Percentiles rank a stretch among this genome's conserved stretches.
Conservation (phyloP, 2,888 invertebrate species). For the Phlogophora meticulosa region DNA sequence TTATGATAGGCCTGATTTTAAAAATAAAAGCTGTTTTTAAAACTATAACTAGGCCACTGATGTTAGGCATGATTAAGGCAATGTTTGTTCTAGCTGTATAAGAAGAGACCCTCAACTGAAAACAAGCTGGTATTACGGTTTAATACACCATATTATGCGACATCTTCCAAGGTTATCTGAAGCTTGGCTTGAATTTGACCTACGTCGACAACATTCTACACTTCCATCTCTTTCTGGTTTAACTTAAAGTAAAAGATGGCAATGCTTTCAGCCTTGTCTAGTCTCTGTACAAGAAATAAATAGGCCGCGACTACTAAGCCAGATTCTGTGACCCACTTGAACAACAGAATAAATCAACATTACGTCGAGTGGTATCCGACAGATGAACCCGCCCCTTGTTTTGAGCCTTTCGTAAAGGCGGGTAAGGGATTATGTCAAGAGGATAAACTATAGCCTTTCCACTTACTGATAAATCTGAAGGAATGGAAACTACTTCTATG, state of each 20-base stretch:
- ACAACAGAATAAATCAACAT: slow-evolving; percentile 37
- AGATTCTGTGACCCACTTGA: neutral
- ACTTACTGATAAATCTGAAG: neutral
- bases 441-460: neutral
- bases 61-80: no score
- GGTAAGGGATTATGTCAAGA: neutral
- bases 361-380: slow-evolving; percentile 16
- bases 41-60: no score
- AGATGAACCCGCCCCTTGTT: neutral
- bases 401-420: neutral
- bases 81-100: no score
- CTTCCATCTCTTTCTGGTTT: slow-evolving; percentile 2
- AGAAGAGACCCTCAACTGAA: no score
- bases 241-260: neutral
- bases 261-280: neutral
- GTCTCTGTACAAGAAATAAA: no score
- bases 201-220: neutral
- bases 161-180: no score
- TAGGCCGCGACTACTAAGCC: neutral
- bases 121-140: no score
- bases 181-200: neutral
- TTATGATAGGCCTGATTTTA: no score
- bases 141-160: no score
- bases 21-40: no score
- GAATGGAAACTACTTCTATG: neutral